Base-by-base conservation (phyloP, 2,797 vertebrate species). In the Rhinogobio ventralis region DNA sequence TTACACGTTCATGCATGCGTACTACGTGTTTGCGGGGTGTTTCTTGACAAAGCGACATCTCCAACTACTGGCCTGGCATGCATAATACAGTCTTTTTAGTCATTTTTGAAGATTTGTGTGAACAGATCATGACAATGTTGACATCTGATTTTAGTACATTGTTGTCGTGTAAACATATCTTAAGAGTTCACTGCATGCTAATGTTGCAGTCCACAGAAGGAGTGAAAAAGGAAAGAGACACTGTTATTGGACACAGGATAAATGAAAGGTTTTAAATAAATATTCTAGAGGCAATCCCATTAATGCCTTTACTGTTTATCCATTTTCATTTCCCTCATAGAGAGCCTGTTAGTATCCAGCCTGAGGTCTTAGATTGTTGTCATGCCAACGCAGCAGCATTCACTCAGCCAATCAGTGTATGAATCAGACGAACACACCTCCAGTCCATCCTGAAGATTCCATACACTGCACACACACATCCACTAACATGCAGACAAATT, bases 321-420 rank as follows among this genome's bases (percentile, higher is more conserved):
- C 28, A 78, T 84, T 53, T 80, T 85, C 30, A 62, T 68, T 60
- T 79, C 85, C 51, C 30, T 33, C 19, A 45, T 60, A 68, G 62
- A 23, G 20, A 84, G 66, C 45, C 60, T 82, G 68, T 81, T 69
- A 39, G 79, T 79, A 68, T 78, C 57, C 72, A 80, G 15, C 25
- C 73, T 33, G 30, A 73, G 71, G 75, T 79, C 69, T 81, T 39
- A 9, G 64, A 73, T 51, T 53, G 82, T 86, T 89, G 84, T 84
- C 81, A 86, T 86, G 86, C 79, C 80, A 88, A 89, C 82, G 55
- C 46, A 78, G 45, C 78, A 82, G 71, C 64, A 67, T 72, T 85
- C 28, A 81, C 13, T 85, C 79, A 82, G 45, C 82, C 81, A 86
- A 82, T 72, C 75, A 83, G 60, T 69, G 25, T 36, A 42, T 60